Evolutionary conservation across 2,888 invertebrate genomes (phyloP), one percentile per base, ranked within the genome.

Genomic region (Eupithecia insigniata): DNA sequence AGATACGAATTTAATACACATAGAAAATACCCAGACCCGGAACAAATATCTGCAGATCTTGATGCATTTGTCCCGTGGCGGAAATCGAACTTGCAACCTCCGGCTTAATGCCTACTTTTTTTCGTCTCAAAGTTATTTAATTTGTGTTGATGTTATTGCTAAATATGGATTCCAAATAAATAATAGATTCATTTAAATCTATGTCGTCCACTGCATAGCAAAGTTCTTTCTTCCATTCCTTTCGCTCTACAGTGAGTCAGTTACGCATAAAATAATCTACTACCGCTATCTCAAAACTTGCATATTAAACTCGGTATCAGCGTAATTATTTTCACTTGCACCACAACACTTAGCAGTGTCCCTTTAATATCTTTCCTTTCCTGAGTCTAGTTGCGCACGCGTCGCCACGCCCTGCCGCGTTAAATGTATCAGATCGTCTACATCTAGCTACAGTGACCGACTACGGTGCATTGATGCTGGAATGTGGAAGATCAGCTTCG

Each of bases 391-490:
- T 87, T 87, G 89, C 88, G 73, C 89, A 90, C 90, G 90, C 90
- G 90, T 87, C 87, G 86, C 89, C 90, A 89, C 91, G 90, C 91
- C 91, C 86, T 88, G 87, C 84, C 85, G 86, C 87, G 88, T 85
- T 89, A 86, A 88, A 88, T 89, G 86, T 90, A 91, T 90, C 90
- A 89, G 91, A 89, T 90, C 90, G 90, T 88, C 86, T 86, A 84
- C 79, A 10, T 61, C 28, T 58, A 30, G 34, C 72, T 78, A 75
- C 74, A 71, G 76, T 58, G 78, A 80, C 77, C 84, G 76, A 73
- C 16, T 58, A 28, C 7, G 1, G 28, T 1, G 46, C 46, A 51
- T 6, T 43, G 46, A 22, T 51, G 46, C 46, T 51, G 46, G 46
- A 51, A 22, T 51, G 46, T 46, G 46, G 46, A 46, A 46, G 46